Evolutionary conservation across 2,888 invertebrate species (phyloP).

Genomic region (Chloroclysta siterata): DNA sequence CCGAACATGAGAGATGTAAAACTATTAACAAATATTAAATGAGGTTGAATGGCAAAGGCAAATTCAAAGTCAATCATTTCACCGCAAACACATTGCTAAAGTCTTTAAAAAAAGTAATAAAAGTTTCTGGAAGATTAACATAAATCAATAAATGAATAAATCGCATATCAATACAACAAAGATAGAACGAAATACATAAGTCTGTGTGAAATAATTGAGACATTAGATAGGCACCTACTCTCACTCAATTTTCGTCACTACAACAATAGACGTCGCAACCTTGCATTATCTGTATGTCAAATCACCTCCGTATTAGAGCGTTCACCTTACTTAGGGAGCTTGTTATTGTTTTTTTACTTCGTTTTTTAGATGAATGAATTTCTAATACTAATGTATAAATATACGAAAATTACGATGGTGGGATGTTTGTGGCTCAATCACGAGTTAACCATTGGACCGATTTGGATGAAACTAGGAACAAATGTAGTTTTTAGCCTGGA

Average conservation of each 20-base stretch:
- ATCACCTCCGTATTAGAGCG: conserved; percentile 13
- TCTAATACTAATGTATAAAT: too few relatives aligned
- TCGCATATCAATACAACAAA: neutral
- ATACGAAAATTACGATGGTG: too few relatives aligned
- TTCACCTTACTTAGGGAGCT: conserved; percentile 27
- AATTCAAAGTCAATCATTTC: too few relatives aligned
- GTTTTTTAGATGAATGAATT: neutral
- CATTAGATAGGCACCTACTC: conserved; percentile 35
- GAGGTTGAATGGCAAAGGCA: too few relatives aligned
- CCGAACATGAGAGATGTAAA: too few relatives aligned
- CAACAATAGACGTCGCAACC: conserved; percentile 35
- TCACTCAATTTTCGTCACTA: conserved; percentile 40
- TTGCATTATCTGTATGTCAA: conserved; percentile 36
- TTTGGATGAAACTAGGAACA: too few relatives aligned
- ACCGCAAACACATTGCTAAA: too few relatives aligned
- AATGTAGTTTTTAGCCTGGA: too few relatives aligned
- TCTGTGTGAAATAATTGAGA: conserved; percentile 35
- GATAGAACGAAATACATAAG: conserved; percentile 7
- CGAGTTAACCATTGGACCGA: too few relatives aligned
- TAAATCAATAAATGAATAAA: neutral
- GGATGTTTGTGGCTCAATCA: too few relatives aligned
- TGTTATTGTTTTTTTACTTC: neutral
- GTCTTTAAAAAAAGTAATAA: neutral
- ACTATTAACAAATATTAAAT: too few relatives aligned
- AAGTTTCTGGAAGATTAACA: neutral